Conservation (phyloP, 2,113 vertebrate species). For the Oreocharis arfaki region DNA sequence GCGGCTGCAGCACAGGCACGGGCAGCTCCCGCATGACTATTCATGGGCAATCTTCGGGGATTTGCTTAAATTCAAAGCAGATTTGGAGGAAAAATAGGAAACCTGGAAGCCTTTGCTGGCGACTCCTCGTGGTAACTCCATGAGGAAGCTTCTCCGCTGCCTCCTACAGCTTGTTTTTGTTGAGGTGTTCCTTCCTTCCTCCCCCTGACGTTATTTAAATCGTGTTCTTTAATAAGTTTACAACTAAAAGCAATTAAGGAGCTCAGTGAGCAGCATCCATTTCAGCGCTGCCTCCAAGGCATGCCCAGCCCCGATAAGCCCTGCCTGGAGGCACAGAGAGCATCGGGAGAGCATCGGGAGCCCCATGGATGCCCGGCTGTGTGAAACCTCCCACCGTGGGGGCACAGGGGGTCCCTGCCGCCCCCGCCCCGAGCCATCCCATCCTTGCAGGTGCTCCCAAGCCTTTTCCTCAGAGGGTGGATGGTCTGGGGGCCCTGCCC, state of each 20-base stretch:
- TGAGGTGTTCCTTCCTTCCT: background rate
- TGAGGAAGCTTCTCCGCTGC: background rate
- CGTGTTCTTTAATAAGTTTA: conserved; percentile 41
- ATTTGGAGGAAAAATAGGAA: background rate
- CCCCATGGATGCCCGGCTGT: background rate
- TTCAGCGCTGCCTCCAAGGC: background rate
- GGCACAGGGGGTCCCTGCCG: background rate
- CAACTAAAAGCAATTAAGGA: conserved; percentile 59
- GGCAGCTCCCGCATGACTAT: conserved; percentile 12
- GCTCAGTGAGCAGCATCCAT: conserved; percentile 51
- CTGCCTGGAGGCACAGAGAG: background rate
- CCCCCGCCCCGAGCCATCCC: background rate
- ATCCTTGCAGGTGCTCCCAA: background rate
- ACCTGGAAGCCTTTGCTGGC: background rate
- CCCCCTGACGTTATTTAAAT: conserved; percentile 13
- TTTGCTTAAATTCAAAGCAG: background rate
- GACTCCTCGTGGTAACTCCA: background rate
- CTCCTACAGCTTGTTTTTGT: background rate
- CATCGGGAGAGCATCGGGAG: background rate
- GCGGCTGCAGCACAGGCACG: background rate
- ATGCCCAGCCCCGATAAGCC: background rate
- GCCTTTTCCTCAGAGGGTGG: background rate
- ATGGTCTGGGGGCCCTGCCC: background rate
- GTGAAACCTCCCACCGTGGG: fast-evolving
- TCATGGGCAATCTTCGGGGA: background rate